Evolutionary conservation across 2,113 vertebrate species (phyloP).

Genomic region (Mustelus asterias): DNA sequence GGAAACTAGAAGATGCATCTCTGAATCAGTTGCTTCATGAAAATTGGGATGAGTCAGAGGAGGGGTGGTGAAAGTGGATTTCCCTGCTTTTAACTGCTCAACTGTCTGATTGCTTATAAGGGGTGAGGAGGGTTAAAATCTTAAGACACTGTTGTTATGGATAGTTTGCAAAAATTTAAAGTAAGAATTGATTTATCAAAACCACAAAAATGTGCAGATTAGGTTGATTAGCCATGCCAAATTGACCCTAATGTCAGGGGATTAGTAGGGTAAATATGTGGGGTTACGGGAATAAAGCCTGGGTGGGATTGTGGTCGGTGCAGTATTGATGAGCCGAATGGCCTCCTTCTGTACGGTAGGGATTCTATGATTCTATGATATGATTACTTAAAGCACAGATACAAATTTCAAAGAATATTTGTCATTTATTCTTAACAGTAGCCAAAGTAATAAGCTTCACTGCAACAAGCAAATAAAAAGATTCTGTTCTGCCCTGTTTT

Average conservation of each 20-base stretch:
- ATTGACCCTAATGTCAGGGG: too few species aligned
- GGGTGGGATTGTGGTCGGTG: too few species aligned
- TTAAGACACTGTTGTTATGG: neutral
- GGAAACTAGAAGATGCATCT: neutral
- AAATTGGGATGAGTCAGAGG: neutral
- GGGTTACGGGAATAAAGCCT: too few species aligned
- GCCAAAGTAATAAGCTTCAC: neutral
- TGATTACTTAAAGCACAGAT: neutral
- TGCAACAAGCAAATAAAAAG: neutral
- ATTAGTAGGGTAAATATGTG: too few species aligned
- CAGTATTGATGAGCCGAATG: too few species aligned
- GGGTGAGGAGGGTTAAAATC: neutral
- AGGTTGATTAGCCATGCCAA: too few species aligned
- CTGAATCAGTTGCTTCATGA: neutral
- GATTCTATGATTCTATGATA: too few species aligned
- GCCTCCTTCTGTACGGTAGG: too few species aligned
- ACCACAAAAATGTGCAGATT: neutral
- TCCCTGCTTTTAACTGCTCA: neutral
- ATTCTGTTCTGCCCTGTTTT: neutral
- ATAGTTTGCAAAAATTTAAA: neutral
- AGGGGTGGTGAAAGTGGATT: neutral
- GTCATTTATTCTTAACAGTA: neutral
- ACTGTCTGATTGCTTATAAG: neutral
- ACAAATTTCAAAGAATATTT: neutral
- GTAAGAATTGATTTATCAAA: neutral